Conservation (phyloP, 2,113 vertebrate genomes). For the Myiozetetes cayanensis region DNA sequence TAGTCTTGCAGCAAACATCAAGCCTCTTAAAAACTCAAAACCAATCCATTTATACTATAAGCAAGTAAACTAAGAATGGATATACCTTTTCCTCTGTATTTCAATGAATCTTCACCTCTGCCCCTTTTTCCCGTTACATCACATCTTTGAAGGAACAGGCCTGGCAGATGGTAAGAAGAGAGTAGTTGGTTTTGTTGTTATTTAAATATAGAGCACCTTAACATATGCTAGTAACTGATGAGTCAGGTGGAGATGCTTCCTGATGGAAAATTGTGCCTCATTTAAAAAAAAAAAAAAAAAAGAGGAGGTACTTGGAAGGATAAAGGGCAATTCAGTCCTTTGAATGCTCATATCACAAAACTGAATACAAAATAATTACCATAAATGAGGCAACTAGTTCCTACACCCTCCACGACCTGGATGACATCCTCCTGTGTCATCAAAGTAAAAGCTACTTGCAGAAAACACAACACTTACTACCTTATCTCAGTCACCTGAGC, state of each 20-base stretch:
- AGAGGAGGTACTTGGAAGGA: not conserved
- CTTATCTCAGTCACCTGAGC: not conserved
- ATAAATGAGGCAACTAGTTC: slow-evolving; percentile 45
- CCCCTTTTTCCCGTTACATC: not conserved
- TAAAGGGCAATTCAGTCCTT: slow-evolving; percentile 31
- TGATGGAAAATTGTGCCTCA: not conserved
- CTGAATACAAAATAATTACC: slow-evolving; percentile 30
- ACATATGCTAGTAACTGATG: not conserved
- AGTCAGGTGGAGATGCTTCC: not conserved
- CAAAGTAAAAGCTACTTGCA: slow-evolving; percentile 35
- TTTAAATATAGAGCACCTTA: not conserved
- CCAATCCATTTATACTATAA: not conserved
- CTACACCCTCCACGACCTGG: slow-evolving; percentile 61
- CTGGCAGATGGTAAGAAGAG: not conserved
- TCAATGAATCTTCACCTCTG: not conserved
- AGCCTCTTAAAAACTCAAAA: not conserved
- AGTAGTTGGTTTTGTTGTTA: not conserved
- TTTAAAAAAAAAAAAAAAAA: not conserved
- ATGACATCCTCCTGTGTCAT: slow-evolving; percentile 59
- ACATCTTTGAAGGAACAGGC: not conserved
- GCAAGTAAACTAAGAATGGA: not conserved
- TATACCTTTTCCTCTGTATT: not conserved
- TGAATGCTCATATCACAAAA: slow-evolving; percentile 25
- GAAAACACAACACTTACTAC: not conserved
- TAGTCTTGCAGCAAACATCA: not conserved